Evolutionary conservation across 2,113 vertebrate species (phyloP).

Genomic region (Vidua macroura): DNA sequence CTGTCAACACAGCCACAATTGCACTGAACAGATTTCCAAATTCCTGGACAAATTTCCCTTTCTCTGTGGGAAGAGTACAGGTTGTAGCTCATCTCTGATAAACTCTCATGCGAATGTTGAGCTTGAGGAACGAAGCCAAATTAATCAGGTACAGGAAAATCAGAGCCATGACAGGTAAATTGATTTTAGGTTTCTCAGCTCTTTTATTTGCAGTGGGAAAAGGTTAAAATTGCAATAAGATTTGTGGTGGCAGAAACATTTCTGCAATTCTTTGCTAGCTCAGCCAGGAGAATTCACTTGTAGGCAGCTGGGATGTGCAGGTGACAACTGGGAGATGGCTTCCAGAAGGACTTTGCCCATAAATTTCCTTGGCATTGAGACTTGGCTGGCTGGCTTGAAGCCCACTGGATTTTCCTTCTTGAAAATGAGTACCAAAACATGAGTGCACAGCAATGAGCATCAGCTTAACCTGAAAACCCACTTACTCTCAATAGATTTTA

Average conservation of each 20-base stretch:
- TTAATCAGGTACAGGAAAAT: not conserved
- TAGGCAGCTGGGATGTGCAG: not conserved
- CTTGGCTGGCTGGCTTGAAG: not conserved
- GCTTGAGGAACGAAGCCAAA: not conserved
- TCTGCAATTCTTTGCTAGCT: not conserved
- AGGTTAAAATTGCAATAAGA: not conserved
- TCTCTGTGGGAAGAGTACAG: not conserved
- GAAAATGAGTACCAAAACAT: not conserved
- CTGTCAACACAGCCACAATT: not conserved
- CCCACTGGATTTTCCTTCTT: not conserved
- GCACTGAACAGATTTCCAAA: not conserved
- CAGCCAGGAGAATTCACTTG: not conserved
- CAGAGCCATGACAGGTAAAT: not conserved
- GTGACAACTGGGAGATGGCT: not conserved
- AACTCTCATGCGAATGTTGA: not conserved
- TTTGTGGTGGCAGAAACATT: not conserved
- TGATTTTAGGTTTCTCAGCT: not conserved
- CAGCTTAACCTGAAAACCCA: not conserved
- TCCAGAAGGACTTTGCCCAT: not conserved
- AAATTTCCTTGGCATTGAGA: not conserved
- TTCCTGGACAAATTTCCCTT: not conserved
- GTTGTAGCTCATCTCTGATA: not conserved
- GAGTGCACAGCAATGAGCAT: not conserved
- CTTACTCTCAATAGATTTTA: accelerated
- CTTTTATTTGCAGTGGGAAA: not conserved